Evolutionary conservation across 2,797 vertebrate species (phyloP).

Genomic region (Melanotaenia nigrans): DNA sequence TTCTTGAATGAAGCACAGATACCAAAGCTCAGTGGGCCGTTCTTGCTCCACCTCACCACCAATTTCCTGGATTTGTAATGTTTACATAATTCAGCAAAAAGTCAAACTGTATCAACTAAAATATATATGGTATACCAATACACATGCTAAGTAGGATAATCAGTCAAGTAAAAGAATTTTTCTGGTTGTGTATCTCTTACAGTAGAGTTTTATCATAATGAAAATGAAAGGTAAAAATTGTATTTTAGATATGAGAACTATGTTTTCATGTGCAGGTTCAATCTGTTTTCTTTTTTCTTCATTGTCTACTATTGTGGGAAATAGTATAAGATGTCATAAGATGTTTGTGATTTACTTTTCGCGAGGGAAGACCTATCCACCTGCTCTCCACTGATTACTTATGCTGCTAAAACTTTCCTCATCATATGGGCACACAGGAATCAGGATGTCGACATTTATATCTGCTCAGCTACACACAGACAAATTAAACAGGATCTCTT

Average conservation of each 20-base stretch:
- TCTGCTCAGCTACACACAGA: slow-evolving; percentile 7
- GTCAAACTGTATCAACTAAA: too few relatives aligned
- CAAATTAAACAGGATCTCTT: slow-evolving; percentile 10
- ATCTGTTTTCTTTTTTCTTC: background rate
- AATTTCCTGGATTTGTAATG: background rate
- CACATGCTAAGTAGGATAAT: too few relatives aligned
- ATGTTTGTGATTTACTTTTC: slow-evolving; percentile 40
- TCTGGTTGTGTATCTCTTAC: background rate
- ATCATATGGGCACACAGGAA: slow-evolving; percentile 14
- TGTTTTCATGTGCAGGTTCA: background rate
- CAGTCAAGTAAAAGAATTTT: background rate
- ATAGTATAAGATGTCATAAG: slow-evolving; percentile 17
- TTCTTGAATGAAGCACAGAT: background rate
- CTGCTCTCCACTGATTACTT: slow-evolving; percentile 67
- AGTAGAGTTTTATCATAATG: background rate
- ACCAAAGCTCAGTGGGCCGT: background rate
- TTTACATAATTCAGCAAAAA: too few relatives aligned
- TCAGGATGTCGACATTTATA: slow-evolving; percentile 1
- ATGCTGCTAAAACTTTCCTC: slow-evolving; percentile 34
- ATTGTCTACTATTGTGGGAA: slow-evolving; percentile 27
- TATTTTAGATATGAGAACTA: too few relatives aligned
- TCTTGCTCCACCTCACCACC: background rate
- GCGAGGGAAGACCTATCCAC: slow-evolving; percentile 35
- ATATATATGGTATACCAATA: too few relatives aligned
- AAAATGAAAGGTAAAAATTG: too few relatives aligned